phyloP scores from a whole-genome alignment of 2,113 vertebrate species.

The Pongo abelii region DNA sequence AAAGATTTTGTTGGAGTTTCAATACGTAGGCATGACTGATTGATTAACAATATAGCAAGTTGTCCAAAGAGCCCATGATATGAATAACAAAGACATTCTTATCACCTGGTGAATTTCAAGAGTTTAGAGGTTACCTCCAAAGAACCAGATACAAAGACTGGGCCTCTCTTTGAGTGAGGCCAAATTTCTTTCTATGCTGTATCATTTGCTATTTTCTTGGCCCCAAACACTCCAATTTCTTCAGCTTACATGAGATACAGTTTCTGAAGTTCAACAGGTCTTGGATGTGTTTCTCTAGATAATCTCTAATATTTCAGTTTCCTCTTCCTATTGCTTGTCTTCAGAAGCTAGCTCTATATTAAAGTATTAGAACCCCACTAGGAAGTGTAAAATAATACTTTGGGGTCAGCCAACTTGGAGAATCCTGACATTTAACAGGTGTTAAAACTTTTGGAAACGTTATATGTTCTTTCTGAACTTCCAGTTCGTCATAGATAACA shows the following conservation, averaged over 20 bases:
- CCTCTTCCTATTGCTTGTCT: not conserved
- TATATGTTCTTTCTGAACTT: not conserved
- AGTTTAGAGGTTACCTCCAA: not conserved
- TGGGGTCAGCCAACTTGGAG: not conserved
- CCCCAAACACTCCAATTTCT: not conserved
- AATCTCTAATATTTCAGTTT: not conserved
- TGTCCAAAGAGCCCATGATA: not conserved
- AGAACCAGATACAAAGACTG: not conserved
- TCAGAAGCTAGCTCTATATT: not conserved
- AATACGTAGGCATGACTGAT: not conserved
- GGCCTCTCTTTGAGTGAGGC: not conserved
- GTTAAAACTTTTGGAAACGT: not conserved
- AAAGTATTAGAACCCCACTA: not conserved
- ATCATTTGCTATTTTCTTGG: slow-evolving; percentile 12
- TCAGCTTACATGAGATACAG: not conserved
- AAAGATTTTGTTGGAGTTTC: not conserved
- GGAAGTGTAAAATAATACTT: not conserved
- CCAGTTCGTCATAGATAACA: not conserved
- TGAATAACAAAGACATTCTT: not conserved
- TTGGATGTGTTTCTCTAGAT: not conserved
- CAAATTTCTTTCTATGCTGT: not conserved
- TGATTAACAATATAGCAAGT: not conserved
- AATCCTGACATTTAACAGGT: not conserved
- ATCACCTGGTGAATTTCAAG: not conserved
- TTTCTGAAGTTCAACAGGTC: not conserved